Evolutionary conservation across 2,888 invertebrate genomes (phyloP), one percentile per base, ranked within the genome.

Genomic region (Melipona beecheii): DNA sequence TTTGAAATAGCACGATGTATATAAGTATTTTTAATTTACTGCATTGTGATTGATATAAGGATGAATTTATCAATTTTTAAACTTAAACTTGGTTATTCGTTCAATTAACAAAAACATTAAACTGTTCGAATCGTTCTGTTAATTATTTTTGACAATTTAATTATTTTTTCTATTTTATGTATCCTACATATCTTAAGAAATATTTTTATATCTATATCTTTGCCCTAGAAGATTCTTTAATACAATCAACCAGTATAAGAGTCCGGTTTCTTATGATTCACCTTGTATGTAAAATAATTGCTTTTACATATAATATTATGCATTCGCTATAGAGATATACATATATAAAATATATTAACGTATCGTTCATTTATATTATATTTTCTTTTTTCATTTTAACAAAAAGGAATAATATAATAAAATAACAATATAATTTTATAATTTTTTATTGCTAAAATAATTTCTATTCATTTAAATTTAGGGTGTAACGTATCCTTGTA

Each of bases 401-500:
- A 24, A 24, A 60, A 5, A 6, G 2, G 2, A 60, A 24, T 5
- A 58, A 6, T 17, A 58, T 5, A 5, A n/a, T 15, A n/a, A 58
- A 58, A 6, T 24, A 15, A 58, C 58, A 6, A 17, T 24, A 17
- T 17, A 9, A 27, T 62, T 19, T 27, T 62, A 2, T 31, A 62
- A 9, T 4, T 27, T 31, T 68, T 9, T 4, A 24, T 50, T 49
- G 3, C n/a, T 24, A 6, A 1, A 68, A 68, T 24, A 50, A 49
- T 49, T 43, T 24, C 15, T 27, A 11, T 31, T 78, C 36, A 31
- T 74, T 75, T 60, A 9, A 31, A 17, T 66, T 2, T 87, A 97
- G 97, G 97, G 97, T 9, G 97, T 97, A 3, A 97, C 97, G 0
- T 97, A 97, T 93, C 97, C 97, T 0, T 97, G 97, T 81, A 97